Base-by-base conservation (phyloP, 2,888 invertebrate species). In the Hypomecis punctinalis region DNA sequence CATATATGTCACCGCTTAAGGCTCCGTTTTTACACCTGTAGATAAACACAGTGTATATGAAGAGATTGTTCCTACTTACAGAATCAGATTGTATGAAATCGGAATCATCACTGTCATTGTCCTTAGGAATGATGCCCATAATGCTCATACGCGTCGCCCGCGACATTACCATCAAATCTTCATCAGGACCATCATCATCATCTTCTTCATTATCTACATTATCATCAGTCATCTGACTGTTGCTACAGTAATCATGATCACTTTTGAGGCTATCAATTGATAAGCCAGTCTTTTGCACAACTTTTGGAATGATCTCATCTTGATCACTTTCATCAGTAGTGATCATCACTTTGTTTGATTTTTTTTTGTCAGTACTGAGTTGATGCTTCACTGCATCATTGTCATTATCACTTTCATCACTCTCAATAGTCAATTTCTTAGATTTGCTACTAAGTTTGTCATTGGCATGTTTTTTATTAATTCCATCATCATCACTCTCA, bases 61-160 rank as follows among this genome's bases (percentile, higher is more conserved):
- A n/a, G n/a, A n/a, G n/a, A n/a, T n/a, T n/a, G n/a, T n/a, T n/a
- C n/a, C n/a, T n/a, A 84, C 85, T 89, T 75, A 93, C 93, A 69
- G 88, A 87, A 80, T 93, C 93, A 71, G 93, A 92, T 72, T 88
- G 84, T 66, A 93, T 91, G 56, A 84, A 90, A 72, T 93, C 93
- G 0, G 93, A 93, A 11, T 89, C 90, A 61, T 93, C 92, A 75
- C 88, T 90, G 52, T 88, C 87, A 70, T 80, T 79, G 45, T 84
- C 85, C 45, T 88, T 89, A 0, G 91, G 91, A 73, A 88, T 75
- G 10, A 88, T 75, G 0, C 93, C 93, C 87, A 91, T 89, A 60
- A 93, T 93, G 68, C 93, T 93, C 90, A 93, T 90, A 0, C 93
- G 78, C 0, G 93, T 93, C 1, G 93, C 93, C 37, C 91, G 82